Percentiles rank a stretch among this genome's conserved stretches.
These are phyloP conservation scores for Tinea pellionella DNA, from an alignment of 2,888 invertebrate genomes.

Conservation along the genomic window DNA sequence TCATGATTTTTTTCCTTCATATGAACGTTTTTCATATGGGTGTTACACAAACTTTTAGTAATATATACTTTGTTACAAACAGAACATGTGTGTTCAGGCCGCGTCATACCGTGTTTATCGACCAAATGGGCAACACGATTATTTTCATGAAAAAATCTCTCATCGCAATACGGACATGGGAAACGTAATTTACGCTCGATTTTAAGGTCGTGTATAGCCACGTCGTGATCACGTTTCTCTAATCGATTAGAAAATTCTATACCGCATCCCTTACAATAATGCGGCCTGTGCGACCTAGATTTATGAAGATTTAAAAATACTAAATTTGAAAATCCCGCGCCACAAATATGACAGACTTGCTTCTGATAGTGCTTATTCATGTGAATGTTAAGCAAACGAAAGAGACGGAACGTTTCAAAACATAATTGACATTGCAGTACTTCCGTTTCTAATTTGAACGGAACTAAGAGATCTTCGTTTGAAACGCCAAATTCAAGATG, in stretches of 20 bases:
- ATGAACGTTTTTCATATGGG: conserved; percentile 49
- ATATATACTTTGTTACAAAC: conserved; percentile 44
- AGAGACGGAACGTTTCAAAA: conserved; percentile 31
- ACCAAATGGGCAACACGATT: conserved; percentile 34
- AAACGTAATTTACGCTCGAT: conserved; percentile 35
- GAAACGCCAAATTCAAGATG: conserved; percentile 25
- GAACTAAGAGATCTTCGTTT: conserved; percentile 40
- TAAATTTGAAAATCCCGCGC: conserved; percentile 45
- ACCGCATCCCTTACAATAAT: conserved; percentile 35
- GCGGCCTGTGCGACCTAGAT: conserved; percentile 32
- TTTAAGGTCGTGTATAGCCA: conserved; percentile 24
- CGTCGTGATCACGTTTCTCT: conserved; percentile 31
- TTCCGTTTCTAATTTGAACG: conserved; percentile 37
- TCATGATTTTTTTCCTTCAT: conserved; percentile 47
- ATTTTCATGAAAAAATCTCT: conserved; percentile 43
- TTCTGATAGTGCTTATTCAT: conserved; percentile 54
- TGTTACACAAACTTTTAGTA: conserved; percentile 45
- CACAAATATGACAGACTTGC: conserved; percentile 51
- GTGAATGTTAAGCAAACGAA: conserved; percentile 47
- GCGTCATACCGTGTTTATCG: conserved; percentile 35
- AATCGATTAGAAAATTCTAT: conserved; percentile 26
- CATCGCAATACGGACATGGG: conserved; percentile 38
- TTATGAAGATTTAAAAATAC: conserved; percentile 48
- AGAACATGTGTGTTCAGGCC: conserved; percentile 39
- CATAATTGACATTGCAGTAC: conserved; percentile 45